phyloP scores from a whole-genome alignment of 1,140 invertebrate genomes.

The Aphelenchoides avenae region DNA sequence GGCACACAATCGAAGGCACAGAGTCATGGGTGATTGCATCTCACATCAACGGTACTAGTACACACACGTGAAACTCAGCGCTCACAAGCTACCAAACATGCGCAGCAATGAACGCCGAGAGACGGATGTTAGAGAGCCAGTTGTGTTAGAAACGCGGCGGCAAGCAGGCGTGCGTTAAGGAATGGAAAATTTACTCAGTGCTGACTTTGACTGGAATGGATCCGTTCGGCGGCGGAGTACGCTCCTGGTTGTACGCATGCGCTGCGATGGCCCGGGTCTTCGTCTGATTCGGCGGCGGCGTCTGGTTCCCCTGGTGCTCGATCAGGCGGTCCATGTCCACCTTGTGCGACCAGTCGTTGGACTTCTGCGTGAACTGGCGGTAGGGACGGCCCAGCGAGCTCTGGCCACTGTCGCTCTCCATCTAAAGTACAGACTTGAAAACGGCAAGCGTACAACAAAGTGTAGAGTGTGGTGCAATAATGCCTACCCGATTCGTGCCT shows the following conservation, averaged over 20 bases:
- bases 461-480: conserved; percentile 4
- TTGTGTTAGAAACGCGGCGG: background rate
- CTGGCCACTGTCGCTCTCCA: conserved; percentile 10
- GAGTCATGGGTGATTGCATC: too few relatives aligned
- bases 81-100: too few relatives aligned
- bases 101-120: too few relatives aligned
- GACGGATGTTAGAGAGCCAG: too few relatives aligned
- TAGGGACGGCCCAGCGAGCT: conserved; percentile 6
- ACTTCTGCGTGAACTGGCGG: background rate
- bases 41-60: too few relatives aligned
- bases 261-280: background rate
- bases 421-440: background rate
- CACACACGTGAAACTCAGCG: too few relatives aligned
- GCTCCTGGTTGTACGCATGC: conserved; percentile 8
- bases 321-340: conserved; percentile 17
- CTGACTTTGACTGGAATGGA: background rate
- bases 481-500: background rate
- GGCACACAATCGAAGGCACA: too few relatives aligned
- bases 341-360: conserved; percentile 13
- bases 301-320: background rate
- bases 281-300: background rate
- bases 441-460: background rate
- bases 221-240: conserved; percentile 9
- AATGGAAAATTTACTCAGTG: background rate
- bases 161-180: background rate